phyloP scores from a whole-genome alignment of 2,888 invertebrate species.

The Hartigia nigra region DNA sequence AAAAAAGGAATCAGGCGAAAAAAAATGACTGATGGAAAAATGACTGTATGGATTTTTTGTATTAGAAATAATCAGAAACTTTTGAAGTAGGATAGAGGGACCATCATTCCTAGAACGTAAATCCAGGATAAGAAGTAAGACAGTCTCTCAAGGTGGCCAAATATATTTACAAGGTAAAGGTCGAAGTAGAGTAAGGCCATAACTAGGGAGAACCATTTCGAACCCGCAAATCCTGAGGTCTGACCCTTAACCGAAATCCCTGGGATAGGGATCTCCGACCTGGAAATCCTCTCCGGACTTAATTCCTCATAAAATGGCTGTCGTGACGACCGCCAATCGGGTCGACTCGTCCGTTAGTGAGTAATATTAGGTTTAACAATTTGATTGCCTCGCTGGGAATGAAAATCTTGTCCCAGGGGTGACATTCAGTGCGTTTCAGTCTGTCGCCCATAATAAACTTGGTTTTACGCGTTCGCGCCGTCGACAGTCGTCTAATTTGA shows the following conservation, averaged over 20 bases:
- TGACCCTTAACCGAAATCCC: not conserved
- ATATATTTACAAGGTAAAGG: not conserved
- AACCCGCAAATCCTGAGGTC: not conserved
- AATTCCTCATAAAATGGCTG: slow-evolving; percentile 6
- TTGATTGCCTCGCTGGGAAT: slow-evolving; percentile 6
- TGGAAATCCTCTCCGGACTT: not conserved
- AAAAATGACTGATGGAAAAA: no score
- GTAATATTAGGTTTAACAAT: slow-evolving; percentile 8
- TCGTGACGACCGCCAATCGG: slow-evolving; percentile 6
- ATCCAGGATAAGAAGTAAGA: not conserved
- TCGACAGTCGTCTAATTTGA: not conserved
- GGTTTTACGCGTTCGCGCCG: not conserved
- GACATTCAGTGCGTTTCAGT: not conserved
- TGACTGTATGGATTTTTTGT: not conserved
- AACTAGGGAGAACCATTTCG: not conserved
- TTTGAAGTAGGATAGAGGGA: not conserved
- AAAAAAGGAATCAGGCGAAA: no score
- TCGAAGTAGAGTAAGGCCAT: not conserved
- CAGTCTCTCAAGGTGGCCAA: not conserved
- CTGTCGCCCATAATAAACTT: not conserved
- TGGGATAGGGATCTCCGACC: not conserved
- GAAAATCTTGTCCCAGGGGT: slow-evolving; percentile 1
- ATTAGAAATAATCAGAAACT: not conserved
- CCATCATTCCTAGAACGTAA: not conserved
- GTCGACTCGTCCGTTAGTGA: not conserved